Conservation (phyloP, 2,797 vertebrate genomes). For the Buceros bicornis region DNA sequence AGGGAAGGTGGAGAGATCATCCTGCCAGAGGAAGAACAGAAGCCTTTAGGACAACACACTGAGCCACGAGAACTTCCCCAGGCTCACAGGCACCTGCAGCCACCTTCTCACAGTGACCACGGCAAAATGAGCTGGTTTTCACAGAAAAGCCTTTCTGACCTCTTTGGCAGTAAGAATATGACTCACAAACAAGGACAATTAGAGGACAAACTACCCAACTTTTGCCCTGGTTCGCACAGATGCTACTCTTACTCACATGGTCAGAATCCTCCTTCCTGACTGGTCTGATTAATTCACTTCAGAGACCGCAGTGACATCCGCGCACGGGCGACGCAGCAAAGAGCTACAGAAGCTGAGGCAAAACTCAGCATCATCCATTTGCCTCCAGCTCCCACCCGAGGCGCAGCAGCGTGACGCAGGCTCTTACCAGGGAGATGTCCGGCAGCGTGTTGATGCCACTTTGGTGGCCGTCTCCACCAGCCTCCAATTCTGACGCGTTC, state of each 20-base stretch:
- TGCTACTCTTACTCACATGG: background rate
- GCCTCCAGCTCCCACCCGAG: background rate
- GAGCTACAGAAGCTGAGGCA: background rate
- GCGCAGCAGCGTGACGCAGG: fast-evolving
- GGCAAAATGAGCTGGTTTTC: background rate
- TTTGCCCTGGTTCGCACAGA: background rate
- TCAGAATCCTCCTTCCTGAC: background rate
- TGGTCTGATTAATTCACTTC: fast-evolving
- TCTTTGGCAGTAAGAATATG: fast-evolving
- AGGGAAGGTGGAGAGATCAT: slow-evolving; percentile 85
- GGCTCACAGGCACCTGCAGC: background rate
- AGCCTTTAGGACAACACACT: background rate
- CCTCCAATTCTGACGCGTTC: slow-evolving; percentile 89
- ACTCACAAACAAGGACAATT: background rate
- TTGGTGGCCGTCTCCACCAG: slow-evolving; percentile 80
- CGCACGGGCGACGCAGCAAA: fast-evolving
- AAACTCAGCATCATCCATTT: background rate
- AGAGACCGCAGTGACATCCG: background rate
- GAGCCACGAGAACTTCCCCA: background rate
- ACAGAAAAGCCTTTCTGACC: background rate
- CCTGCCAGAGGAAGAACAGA: slow-evolving; percentile 84
- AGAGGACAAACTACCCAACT: background rate
- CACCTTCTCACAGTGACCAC: fast-evolving
- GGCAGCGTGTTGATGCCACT: slow-evolving; percentile 85
- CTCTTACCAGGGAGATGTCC: slow-evolving; percentile 91